Conservation (phyloP, 2,888 invertebrate genomes). For the Mythimna impura region DNA sequence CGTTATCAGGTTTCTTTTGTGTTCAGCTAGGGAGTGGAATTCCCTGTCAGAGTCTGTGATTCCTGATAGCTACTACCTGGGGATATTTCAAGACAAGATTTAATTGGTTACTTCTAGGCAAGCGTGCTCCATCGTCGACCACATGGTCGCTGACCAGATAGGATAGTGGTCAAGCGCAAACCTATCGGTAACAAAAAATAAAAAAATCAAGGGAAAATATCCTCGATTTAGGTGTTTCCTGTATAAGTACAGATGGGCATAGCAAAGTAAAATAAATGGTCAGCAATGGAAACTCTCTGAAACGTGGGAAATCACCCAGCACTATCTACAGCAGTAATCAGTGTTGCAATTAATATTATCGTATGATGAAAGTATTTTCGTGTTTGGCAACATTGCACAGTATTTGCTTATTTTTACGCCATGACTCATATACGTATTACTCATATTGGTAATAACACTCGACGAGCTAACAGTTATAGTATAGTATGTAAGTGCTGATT, state of each 20-base stretch:
- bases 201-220: no score
- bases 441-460: constrained; percentile 21
- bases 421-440: constrained; percentile 34
- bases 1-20: no score
- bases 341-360: constrained; percentile 11
- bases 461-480: neutral
- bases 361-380: constrained; percentile 24
- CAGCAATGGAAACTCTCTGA: neutral
- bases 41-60: no score
- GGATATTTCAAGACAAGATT: no score
- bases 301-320: neutral
- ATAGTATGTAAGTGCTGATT: constrained; percentile 8
- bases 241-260: neutral
- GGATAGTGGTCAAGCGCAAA: no score
- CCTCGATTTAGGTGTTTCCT: neutral
- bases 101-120: no score
- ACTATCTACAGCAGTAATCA: neutral
- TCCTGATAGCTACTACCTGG: no score
- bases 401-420: constrained; percentile 18
- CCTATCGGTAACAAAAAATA: no score
- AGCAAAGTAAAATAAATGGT: neutral
- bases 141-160: no score
- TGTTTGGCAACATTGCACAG: neutral
- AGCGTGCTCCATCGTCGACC: no score
- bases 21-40: no score